A percentile compares a stretch with the other conserved stretches of the same genome.
Evolutionary conservation across 2,113 vertebrate species (phyloP).

Genomic region (Narcine bancroftii): DNA sequence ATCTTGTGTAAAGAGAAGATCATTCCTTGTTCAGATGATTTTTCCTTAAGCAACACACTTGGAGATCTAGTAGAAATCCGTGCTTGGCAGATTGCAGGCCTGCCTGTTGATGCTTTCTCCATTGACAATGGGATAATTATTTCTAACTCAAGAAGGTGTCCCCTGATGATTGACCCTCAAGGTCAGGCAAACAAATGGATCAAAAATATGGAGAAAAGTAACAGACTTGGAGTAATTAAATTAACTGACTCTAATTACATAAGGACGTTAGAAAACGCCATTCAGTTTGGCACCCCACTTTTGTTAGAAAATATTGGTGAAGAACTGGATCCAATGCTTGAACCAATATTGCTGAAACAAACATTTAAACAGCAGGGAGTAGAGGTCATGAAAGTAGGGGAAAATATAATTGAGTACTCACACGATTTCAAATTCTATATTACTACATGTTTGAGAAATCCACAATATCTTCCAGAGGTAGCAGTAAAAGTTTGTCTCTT

Average conservation of each 20-base stretch:
- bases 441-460: constrained; percentile 82
- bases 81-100: constrained; percentile 79
- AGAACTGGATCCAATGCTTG: constrained; percentile 79
- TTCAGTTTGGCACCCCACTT: constrained; percentile 79
- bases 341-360: constrained; percentile 77
- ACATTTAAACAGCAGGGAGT: constrained; percentile 85
- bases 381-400: constrained; percentile 81
- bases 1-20: constrained; percentile 60
- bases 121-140: constrained; percentile 85
- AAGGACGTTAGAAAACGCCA: constrained; percentile 69
- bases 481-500: constrained; percentile 86
- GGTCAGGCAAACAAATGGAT: constrained; percentile 91
- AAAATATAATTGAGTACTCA: constrained; percentile 81
- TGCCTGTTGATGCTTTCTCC: constrained; percentile 83
- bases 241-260: constrained; percentile 73
- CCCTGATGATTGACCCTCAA: constrained; percentile 90
- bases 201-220: constrained; percentile 84
- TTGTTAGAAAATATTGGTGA: constrained; percentile 80
- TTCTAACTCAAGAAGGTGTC: constrained; percentile 79
- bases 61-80: constrained; percentile 77
- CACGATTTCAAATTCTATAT: constrained; percentile 79
- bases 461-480: constrained; percentile 85
- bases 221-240: constrained; percentile 75
- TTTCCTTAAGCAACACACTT: constrained; percentile 68
- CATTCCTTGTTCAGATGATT: constrained; percentile 70